phyloP scores from a whole-genome alignment of 2,797 vertebrate species.

The Silurus aristotelis region DNA sequence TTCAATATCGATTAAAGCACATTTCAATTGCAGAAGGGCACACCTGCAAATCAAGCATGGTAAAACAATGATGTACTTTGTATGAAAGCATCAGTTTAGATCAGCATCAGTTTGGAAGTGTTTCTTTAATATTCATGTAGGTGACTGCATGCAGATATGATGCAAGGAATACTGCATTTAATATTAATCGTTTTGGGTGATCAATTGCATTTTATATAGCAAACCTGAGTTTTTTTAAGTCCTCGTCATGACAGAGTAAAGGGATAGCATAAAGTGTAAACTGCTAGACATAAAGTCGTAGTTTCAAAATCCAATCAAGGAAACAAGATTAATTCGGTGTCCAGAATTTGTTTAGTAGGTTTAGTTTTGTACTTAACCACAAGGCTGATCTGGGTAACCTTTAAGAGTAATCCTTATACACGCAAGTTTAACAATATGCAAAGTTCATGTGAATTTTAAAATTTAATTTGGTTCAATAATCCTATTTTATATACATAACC shows the following conservation, averaged over 20 bases:
- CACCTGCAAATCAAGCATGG: constrained; percentile 6
- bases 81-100: neutral
- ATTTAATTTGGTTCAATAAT: neutral
- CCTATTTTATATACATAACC: neutral
- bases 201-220: neutral
- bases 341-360: neutral
- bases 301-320: neutral
- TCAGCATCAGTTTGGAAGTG: neutral
- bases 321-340: neutral
- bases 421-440: neutral
- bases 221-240: neutral
- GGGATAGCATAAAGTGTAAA: neutral
- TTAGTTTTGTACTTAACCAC: neutral
- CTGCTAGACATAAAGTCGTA: neutral
- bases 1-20: constrained; percentile 3
- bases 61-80: neutral
- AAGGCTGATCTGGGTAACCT: neutral
- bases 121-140: neutral
- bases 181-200: no score
- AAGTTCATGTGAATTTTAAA: neutral
- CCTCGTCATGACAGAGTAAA: neutral
- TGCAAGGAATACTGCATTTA: neutral
- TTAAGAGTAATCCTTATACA: neutral
- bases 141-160: neutral
- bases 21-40: constrained; percentile 22